A percentile compares a stretch with the other conserved stretches of the same genome.
phyloP scores from a whole-genome alignment of 1,140 invertebrate species.

The Diploscapter pachys region DNA sequence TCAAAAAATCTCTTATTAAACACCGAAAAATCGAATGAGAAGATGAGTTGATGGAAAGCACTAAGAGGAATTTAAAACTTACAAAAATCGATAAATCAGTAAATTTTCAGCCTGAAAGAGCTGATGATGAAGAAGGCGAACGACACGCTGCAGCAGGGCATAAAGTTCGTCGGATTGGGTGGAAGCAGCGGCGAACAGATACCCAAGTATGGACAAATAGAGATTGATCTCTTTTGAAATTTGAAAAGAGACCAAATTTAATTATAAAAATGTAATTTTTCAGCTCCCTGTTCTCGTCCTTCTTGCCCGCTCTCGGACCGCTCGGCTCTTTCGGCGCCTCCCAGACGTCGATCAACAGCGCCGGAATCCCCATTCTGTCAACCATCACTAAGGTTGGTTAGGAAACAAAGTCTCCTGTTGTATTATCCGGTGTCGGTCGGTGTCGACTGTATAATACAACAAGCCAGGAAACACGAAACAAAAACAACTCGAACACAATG shows the following conservation, averaged over 20 bases:
- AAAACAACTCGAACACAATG: no score
- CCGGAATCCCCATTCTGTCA: conserved; percentile 16
- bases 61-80: neutral
- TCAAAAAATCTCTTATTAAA: no score
- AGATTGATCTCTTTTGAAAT: conserved; percentile 6
- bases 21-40: no score
- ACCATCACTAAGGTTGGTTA: conserved; percentile 22
- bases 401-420: no score
- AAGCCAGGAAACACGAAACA: no score
- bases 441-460: no score
- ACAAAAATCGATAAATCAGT: neutral
- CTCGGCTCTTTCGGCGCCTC: conserved; percentile 10
- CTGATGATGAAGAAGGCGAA: conserved; percentile 58
- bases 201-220: conserved; percentile 14
- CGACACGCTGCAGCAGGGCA: conserved; percentile 40
- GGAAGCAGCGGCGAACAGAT: no score
- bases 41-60: no score
- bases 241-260: neutral
- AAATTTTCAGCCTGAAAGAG: conserved; percentile 41
- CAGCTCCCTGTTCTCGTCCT: conserved; percentile 19
- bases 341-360: neutral
- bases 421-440: no score
- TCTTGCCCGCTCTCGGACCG: conserved; percentile 29
- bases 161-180: neutral
- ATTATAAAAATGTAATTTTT: neutral